Base-by-base conservation (phyloP, 2,797 vertebrate genomes). In the Pachyuromys duprasi region DNA sequence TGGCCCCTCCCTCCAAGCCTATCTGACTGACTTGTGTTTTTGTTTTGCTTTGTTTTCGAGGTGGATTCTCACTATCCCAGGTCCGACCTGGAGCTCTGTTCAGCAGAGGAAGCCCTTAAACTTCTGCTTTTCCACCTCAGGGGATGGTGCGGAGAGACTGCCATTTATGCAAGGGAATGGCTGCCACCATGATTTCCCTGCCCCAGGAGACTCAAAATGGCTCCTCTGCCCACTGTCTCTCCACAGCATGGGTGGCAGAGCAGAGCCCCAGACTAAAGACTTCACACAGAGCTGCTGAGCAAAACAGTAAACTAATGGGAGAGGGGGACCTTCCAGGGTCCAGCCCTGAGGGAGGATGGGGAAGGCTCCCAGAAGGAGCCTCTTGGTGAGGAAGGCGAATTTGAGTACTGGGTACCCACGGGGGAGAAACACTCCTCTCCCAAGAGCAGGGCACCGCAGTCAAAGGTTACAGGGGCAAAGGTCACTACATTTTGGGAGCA, bases 391-490 rank as follows among this genome's bases (percentile, higher is more conserved):
- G 39, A 83, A 63, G 75, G 65, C n/a, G 45, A 15, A 26, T 88
- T 80, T 79, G 86, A 84, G 33, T 2, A 36, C 60, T 76, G 45
- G 53, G 20, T 0, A 8, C 6, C 72, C 72, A 70, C 53, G 39
- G 62, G 31, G 67, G 17, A 91, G 49, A 93, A 33, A 74, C 33
- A 39, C 60, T 79, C 65, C 62, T 70, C 72, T 55, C 36, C 60
- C 28, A 74, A 93, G 81, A 86, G 65, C 31, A 28, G 70, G 79
- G 39, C 39, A 75, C 63, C 60, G 72, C 45, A 75, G 84, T 76
- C 96, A 76, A 82, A 96, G 93, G 87, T 87, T 49, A 95, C 3
- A 3, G 42, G 65, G 83, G 39, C 89, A 93, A 90, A 93, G 80
- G 94, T 93, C 72, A 84, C 24, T 36, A 36, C 67, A 55, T 33